Percentiles rank a stretch among this genome's conserved stretches.
phyloP scores from a whole-genome alignment of 2,113 vertebrate species.

The Etheostoma spectabile region DNA sequence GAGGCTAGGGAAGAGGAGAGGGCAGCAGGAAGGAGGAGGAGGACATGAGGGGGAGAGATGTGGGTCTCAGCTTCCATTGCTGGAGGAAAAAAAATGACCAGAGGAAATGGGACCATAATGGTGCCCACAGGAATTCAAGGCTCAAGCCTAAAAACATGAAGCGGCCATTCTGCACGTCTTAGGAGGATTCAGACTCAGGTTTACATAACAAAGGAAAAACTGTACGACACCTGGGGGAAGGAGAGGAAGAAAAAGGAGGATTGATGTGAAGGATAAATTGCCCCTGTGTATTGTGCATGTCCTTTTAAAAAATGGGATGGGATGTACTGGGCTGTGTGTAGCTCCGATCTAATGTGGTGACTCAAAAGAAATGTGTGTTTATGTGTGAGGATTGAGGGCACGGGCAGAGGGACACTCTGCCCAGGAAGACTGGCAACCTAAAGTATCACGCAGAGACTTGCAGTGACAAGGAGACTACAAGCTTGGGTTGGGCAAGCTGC shows the following conservation, averaged over 20 bases:
- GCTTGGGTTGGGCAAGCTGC: conserved; percentile 65
- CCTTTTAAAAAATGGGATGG: conserved; percentile 20
- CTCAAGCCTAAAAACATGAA: conserved; percentile 39
- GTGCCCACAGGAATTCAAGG: conserved; percentile 66
- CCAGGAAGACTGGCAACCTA: conserved; percentile 32
- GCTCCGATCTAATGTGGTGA: conserved; percentile 18
- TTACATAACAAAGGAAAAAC: conserved; percentile 19
- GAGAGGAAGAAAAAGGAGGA: background rate
- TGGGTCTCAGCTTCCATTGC: conserved; percentile 53
- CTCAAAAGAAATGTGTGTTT: conserved; percentile 39
- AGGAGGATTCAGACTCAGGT: conserved; percentile 27
- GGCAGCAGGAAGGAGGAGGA: conserved; percentile 51
- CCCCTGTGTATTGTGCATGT: conserved; percentile 16
- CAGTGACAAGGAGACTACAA: conserved; percentile 49
- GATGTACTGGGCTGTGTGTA: conserved; percentile 3
- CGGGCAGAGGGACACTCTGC: conserved; percentile 4
- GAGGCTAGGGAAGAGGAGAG: conserved; percentile 43
- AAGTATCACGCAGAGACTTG: conserved; percentile 45
- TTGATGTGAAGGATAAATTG: conserved; percentile 21
- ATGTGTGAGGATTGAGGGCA: conserved; percentile 3
- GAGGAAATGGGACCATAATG: conserved; percentile 51
- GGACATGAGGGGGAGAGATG: conserved; percentile 9
- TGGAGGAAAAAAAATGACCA: conserved; percentile 47
- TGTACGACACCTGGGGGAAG: conserved; percentile 14
- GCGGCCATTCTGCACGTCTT: conserved; percentile 35